Percentiles rank a stretch among this genome's conserved stretches.
phyloP scores from a whole-genome alignment of 2,888 invertebrate species.

The Drosophila atripex region DNA sequence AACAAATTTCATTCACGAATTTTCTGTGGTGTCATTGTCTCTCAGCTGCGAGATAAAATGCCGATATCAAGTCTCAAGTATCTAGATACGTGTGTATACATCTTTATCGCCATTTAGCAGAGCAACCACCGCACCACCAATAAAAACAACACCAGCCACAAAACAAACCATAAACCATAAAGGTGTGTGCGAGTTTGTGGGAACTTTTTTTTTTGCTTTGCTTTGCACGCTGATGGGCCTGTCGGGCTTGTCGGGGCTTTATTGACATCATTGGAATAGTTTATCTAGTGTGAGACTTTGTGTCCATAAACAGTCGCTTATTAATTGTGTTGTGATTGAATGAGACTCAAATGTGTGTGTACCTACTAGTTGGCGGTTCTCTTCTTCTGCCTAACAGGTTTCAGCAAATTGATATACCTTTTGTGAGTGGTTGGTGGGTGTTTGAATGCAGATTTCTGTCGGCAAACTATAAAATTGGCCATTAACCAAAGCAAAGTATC shows the following conservation, averaged over 20 bases:
- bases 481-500: conserved; percentile 14
- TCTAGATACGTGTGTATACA: conserved; percentile 40
- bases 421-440: conserved; percentile 4
- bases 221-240: conserved; percentile 28
- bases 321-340: conserved; percentile 78
- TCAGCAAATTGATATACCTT: conserved; percentile 37
- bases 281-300: conserved; percentile 50
- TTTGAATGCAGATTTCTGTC: conserved; percentile 14
- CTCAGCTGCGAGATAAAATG: conserved; percentile 20
- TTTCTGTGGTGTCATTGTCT: conserved; percentile 6
- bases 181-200: conserved; percentile 32
- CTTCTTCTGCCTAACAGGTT: conserved; percentile 39
- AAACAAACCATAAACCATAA: background rate
- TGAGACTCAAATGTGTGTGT: conserved; percentile 65
- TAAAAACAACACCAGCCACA: background rate
- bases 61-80: conserved; percentile 16
- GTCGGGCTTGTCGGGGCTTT: conserved; percentile 26
- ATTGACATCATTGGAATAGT: conserved; percentile 65
- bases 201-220: conserved; percentile 39
- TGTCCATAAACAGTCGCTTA: conserved; percentile 39
- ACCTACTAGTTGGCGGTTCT: conserved; percentile 13
- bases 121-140: conserved; percentile 21
- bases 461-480: conserved; percentile 27
- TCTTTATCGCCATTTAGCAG: conserved; percentile 35
- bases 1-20: too few species aligned